These are phyloP conservation scores for Buceros bicornis DNA, from an alignment of 2,797 vertebrate species.

Conservation along the genomic window DNA sequence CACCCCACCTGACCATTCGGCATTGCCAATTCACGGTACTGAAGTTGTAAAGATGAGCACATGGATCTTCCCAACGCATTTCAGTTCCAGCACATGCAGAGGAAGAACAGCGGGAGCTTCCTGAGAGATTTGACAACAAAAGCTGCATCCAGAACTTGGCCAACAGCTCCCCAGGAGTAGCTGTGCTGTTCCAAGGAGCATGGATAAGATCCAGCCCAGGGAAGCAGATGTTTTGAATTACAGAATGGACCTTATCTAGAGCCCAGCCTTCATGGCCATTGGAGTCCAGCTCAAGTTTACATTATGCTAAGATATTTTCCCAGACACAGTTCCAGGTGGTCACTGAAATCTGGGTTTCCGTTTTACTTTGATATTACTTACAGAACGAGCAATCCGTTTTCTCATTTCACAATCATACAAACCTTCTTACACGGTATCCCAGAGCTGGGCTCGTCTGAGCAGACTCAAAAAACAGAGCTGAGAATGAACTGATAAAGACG, in stretches of 20 bases:
- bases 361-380: background rate
- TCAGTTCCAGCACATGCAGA: background rate
- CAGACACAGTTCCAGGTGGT: conserved; percentile 3
- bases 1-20: background rate
- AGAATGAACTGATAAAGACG: background rate
- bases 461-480: background rate
- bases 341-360: background rate
- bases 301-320: background rate
- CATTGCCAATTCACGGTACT: background rate
- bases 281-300: background rate
- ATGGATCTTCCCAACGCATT: background rate
- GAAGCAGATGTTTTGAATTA: conserved; percentile 18
- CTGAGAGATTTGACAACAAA: background rate
- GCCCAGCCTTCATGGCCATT: background rate
- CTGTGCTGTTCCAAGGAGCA: background rate
- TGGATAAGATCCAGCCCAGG: background rate
- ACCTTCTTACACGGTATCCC: background rate
- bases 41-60: background rate
- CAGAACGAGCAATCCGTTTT: background rate
- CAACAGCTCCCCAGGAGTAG: background rate
- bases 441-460: background rate
- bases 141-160: background rate
- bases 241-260: background rate
- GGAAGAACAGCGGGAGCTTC: conserved; percentile 1
- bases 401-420: background rate